Conservation (phyloP, 2,888 invertebrate species). For the Nymphalis urticae region DNA sequence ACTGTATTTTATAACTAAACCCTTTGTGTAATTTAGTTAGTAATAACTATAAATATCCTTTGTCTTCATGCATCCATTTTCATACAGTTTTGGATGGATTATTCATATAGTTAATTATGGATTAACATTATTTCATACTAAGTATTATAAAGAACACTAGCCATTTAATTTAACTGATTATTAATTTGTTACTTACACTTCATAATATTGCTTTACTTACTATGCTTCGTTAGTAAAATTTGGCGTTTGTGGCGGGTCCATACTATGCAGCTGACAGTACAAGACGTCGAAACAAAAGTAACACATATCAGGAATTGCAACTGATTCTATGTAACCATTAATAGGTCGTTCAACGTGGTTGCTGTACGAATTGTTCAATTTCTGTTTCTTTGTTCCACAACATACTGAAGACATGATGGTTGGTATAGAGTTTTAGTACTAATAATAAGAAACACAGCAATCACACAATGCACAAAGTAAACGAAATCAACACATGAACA, state of each 20-base stretch:
- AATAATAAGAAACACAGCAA: constrained; percentile 55
- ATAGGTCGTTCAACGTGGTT: constrained; percentile 82
- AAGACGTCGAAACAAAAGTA: constrained; percentile 99
- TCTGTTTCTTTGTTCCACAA: constrained; percentile 96
- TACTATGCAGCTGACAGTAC: constrained; percentile 95
- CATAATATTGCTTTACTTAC: constrained; percentile 83
- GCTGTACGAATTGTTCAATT: constrained; percentile 86
- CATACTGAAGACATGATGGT: constrained; percentile 91
- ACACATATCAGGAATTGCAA: constrained; percentile 97
- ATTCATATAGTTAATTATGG: background rate
- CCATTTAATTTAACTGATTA: background rate
- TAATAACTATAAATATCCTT: background rate
- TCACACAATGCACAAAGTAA: constrained; percentile 58
- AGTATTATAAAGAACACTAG: background rate
- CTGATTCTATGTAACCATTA: constrained; percentile 79
- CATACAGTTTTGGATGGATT: background rate
- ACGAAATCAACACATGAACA: constrained; percentile 49
- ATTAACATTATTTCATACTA: background rate
- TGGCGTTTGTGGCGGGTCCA: constrained; percentile 95
- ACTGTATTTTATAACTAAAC: background rate
- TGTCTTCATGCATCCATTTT: background rate
- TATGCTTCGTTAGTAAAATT: constrained; percentile 97
- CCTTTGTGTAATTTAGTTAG: background rate
- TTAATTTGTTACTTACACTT: constrained; percentile 20
- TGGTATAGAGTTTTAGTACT: constrained; percentile 50